Conservation (phyloP, 2,113 vertebrate species). For the Sander vitreus region DNA sequence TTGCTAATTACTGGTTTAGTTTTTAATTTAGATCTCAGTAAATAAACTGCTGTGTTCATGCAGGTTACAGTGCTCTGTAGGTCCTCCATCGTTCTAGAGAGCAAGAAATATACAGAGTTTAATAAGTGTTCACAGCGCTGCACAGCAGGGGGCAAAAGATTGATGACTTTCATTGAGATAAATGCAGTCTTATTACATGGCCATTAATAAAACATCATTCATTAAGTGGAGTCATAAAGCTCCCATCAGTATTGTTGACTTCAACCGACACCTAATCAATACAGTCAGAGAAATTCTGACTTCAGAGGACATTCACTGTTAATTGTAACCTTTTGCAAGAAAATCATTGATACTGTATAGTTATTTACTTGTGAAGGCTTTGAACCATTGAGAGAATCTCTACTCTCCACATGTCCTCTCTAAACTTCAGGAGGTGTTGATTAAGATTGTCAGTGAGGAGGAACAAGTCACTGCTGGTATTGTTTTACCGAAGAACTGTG, state of each 20-base stretch:
- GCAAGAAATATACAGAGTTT: conserved; percentile 42
- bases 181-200: conserved; percentile 80
- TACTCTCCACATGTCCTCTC: background rate
- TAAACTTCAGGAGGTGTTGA: conserved; percentile 26
- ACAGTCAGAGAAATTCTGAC: conserved; percentile 51
- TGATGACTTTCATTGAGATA: conserved; percentile 78
- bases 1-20: background rate
- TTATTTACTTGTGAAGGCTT: background rate
- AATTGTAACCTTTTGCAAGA: conserved; percentile 49
- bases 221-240: conserved; percentile 81
- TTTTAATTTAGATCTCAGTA: background rate
- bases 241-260: conserved; percentile 74
- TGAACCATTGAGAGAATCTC: background rate
- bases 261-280: conserved; percentile 69
- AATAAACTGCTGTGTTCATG: background rate
- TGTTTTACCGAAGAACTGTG: conserved; percentile 18
- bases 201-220: conserved; percentile 85
- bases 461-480: conserved; percentile 13
- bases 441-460: conserved; percentile 2
- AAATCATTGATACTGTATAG: background rate
- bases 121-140: conserved; percentile 69
- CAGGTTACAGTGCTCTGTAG: conserved; percentile 10
- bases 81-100: conserved; percentile 16
- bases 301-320: conserved; percentile 28
- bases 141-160: conserved; percentile 65